Evolutionary conservation across 2,888 invertebrate genomes (phyloP), one percentile per base, ranked within the genome.

Genomic region (Stenodema calcarata): DNA sequence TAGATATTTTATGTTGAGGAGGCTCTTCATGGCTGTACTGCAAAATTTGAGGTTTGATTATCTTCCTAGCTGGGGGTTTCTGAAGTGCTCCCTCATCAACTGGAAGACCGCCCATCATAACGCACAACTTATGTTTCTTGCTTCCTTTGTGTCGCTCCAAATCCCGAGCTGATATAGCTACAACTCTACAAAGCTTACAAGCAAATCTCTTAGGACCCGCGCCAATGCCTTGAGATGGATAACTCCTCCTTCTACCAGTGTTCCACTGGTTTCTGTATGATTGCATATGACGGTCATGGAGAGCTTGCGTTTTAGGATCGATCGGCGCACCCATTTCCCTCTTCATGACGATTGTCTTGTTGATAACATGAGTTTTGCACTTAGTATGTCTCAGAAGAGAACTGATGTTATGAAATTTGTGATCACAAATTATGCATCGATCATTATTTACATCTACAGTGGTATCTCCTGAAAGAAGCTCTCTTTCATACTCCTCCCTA

Each of bases 381-480:
- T 50, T 50, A 12, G 86, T 86, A 54, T 86, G 86, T 50, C 86
- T 76, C 41, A 76, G 62, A 12, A 86, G 27, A 12, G 86, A 86
- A 35, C 30, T 23, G 18, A 86, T 35, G 14, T n/a, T 70, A 30
- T 54, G 35, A 27, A 86, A 86, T 30, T 54, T 78, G 30, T 86
- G 86, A 30, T 79, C 78, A 28, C 86, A 86, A 76, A 86, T 86
- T 12, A 86, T 76, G 62, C 86, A 86, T 4, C 69, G 16, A 42
- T 54, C 62, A 16, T 62, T 54, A 23, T 76, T 41, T 1, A 41
- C 62, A 41, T 79, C 78, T 7, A 86, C 86, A 7, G 86, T 76
- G 6, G 16, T 27, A 54, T 86, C 86, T 42, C 35, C 35, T 0
- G 50, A 47, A 54, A 79, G 35, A 16, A 78, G 27, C 16, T 50